These are phyloP conservation scores for Sesamia inferens DNA, from an alignment of 2,888 invertebrate species.

Conservation along the genomic window DNA sequence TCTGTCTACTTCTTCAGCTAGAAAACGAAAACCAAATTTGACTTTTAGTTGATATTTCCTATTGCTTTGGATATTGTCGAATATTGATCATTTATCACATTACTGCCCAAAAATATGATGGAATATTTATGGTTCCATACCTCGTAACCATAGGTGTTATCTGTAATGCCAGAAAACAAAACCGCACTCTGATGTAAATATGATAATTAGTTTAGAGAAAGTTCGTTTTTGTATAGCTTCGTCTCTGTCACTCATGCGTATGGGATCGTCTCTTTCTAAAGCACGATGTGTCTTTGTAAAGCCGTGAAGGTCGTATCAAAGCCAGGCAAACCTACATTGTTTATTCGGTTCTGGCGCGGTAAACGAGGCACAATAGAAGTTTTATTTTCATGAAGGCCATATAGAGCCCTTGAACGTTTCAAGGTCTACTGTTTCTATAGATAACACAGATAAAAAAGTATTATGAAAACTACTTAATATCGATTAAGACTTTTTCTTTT, in stretches of 20 bases:
- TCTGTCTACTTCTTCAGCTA: constrained; percentile 97
- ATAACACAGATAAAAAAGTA: constrained; percentile 19
- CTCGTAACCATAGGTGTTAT: constrained; percentile 17
- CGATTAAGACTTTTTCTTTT: constrained; percentile 5
- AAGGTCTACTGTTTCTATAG: constrained; percentile 1
- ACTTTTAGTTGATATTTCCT: not conserved
- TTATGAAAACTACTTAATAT: constrained; percentile 25
- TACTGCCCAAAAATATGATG: constrained; percentile 15
- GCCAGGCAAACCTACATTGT: not conserved
- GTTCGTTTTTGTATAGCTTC: not conserved
- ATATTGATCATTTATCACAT: not conserved
- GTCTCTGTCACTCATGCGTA: not conserved
- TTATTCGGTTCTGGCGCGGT: not conserved
- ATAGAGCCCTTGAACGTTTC: not conserved
- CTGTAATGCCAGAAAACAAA: constrained; percentile 1
- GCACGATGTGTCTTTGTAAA: not conserved
- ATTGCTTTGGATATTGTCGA: not conserved
- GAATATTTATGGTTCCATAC: constrained; percentile 27
- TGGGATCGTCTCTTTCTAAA: no score
- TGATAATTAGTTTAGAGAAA: not conserved
- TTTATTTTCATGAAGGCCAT: not conserved
- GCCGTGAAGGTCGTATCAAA: no score
- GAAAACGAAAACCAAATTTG: not conserved
- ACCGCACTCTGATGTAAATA: not conserved
- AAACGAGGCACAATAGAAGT: not conserved